Evolutionary conservation across 2,797 vertebrate genomes (phyloP), one percentile per base, ranked within the genome.

Genomic region (Thaleichthys pacificus): DNA sequence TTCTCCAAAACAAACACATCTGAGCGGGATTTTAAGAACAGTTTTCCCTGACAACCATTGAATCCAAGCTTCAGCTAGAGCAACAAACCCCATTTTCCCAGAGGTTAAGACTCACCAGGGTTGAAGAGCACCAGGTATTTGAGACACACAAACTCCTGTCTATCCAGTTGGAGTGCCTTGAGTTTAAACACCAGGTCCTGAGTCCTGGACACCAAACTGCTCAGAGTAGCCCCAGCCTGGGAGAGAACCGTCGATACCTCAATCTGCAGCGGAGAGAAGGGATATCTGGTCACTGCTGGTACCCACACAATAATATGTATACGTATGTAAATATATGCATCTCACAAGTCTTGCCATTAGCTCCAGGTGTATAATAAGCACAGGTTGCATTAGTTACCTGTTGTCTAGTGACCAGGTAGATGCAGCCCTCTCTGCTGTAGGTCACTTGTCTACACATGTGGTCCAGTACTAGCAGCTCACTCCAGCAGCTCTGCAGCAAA

Each of bases 401-500:
- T 75, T 95, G 94, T 72, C 93, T 93, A 12, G 94, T 94, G 73
- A 95, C 91, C 72, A 95, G 87, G 73, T 93, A 93, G 67, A 95
- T 89, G 82, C 92, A 90, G 49, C 91, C 89, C 4, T 94, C 92
- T 84, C 87, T 92, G n/a, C 93, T 87, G 0, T 91, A 91, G 22
- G 79, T 86, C 83, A 95, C 93, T 86, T 95, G 94, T 71, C 94
- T 89, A 68, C 90, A 92, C 66, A 95, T 91, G 77, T 95, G 93
- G 80, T 95, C 94, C 73, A 95, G 82, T 30, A 95, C 92, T 66
- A 95, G 88, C 71, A 95, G 87, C 78, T 95, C 94, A 74, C 94
- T 94, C 94, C 94, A 95, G 62, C 94, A 95, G 86, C 91, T 93
- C 88, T 95, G 94, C 75, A 95, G 86, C 60, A 95, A 87, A 64